Evolutionary conservation across 2,888 invertebrate genomes (phyloP), one percentile per base, ranked within the genome.

Genomic region (Junonia oenone): DNA sequence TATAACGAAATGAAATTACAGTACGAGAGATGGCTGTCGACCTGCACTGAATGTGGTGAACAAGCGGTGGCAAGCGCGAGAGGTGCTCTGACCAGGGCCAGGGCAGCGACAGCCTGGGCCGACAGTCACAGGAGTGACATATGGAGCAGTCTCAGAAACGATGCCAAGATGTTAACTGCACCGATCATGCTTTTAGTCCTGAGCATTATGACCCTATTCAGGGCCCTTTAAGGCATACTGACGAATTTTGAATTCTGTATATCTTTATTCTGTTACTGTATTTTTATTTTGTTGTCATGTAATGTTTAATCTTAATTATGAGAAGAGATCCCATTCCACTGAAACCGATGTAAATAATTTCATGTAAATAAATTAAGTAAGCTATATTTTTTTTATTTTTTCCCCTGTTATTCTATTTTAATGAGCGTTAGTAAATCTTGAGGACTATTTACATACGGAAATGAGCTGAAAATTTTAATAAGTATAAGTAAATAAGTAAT

Each of bases 1-100:
- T n/a, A n/a, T n/a, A n/a, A n/a, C n/a, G n/a, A n/a, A n/a, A n/a
- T n/a, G n/a, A n/a, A n/a, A n/a, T n/a, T n/a, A 26, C 76, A 90
- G 89, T 85, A 82, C 49, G 82, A 83, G 56, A 19, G 60, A 0
- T 87, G 81, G 78, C 62, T 90, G 27, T 51, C 66, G 0, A 65
- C 71, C 0, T 87, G 86, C 58, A 59, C 58, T 0, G 70, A 75
- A 33, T 86, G 87, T 56, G 71, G 68, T 0, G 72, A 68, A 0
- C 61, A 68, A 8, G 68, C 69, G 0, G 68, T 73, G 37, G 56
- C 62, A 3, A 69, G 71, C 2, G 84, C 75, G 0, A 63, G 56
- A 5, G 56, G 27, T 0, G 55, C 76, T 0, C 45, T 87, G 29
- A 59, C 27, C 0, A 63, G 64, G 26, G 72, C 79, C 0, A 73